phyloP scores from a whole-genome alignment of 2,888 invertebrate genomes.

The Myathropa florea region DNA sequence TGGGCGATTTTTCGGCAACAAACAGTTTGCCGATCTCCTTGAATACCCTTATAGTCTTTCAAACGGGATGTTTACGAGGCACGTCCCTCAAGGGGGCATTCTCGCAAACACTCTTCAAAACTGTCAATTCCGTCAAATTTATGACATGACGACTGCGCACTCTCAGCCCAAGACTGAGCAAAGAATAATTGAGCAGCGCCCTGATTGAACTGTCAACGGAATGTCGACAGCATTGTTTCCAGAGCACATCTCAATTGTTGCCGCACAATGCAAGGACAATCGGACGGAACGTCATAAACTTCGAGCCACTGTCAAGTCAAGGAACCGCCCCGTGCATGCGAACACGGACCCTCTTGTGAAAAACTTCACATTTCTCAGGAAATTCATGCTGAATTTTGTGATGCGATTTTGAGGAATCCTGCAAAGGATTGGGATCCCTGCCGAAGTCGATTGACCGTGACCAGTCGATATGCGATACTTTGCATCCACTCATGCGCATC shows the following conservation, averaged over 20 bases:
- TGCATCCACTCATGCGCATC: constrained; percentile 26
- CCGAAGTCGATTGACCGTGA: constrained; percentile 27
- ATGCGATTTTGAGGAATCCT: constrained; percentile 11
- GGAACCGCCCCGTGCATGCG: not conserved
- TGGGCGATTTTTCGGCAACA: constrained; percentile 29
- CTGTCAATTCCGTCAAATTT: constrained; percentile 44
- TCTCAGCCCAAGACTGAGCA: not conserved
- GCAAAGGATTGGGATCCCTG: constrained; percentile 8
- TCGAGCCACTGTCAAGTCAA: constrained; percentile 7
- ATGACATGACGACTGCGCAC: constrained; percentile 6
- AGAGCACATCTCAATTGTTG: constrained; percentile 22
- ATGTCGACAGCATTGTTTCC: constrained; percentile 23
- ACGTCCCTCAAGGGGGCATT: constrained; percentile 9
- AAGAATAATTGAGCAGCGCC: not conserved
- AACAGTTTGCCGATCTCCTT: too few species aligned
- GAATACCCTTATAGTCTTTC: constrained; percentile 5
- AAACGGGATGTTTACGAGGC: constrained; percentile 15
- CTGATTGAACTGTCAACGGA: constrained; percentile 44
- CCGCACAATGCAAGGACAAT: constrained; percentile 14
- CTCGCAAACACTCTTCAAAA: constrained; percentile 19
- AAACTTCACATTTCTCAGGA: constrained; percentile 15
- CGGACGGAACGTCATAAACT: constrained; percentile 39
- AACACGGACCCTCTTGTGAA: not conserved
- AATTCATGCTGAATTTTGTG: not conserved
- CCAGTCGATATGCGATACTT: not conserved